Base-by-base conservation (phyloP, 2,113 vertebrate species). In the Tychaedon coryphoeus region DNA sequence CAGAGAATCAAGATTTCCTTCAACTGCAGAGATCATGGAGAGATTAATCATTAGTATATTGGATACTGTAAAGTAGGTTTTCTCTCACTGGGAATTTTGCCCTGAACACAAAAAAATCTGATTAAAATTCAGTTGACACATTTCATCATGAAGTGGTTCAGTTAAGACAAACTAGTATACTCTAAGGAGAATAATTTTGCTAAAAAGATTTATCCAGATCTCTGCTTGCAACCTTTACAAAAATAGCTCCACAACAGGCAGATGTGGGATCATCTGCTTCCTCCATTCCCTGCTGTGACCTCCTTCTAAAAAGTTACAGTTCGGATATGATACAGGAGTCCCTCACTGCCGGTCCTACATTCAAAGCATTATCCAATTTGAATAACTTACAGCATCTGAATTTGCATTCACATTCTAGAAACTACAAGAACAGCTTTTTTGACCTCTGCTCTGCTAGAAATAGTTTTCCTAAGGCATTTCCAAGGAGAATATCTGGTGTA, bases 251-350 rank as follows among this genome's bases (percentile, higher is more conserved):
- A 60, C 40, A 90, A 71, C 86, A 80, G 69, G 43, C 88, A 92
- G 91, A 95, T 92, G 84, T 89, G 80, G 65, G 33, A 94, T 95
- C 92, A 92, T 92, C 89, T 95, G 92, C 73, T 95, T 92, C 62
- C 57, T 92, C 40, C n/a, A 43, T 45, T 56, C 45, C 80, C 83
- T 87, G 73, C 80, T 69, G 76, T 87, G 89, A 75, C 69, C 48
- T 84, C 25, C 67, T 84, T 80, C 76, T 53, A 56, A 58, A 80
- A 86, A 84, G 60, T 58, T 84, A 9, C 40, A 33, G 40, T 45
- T 75, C 0, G 1, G 40, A 42, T 86, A n/a, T 17, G 51, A 31
- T 36, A 48, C 26, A n/a, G 76, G n/a, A 85, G 18, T 74, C 45
- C 31, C 81, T 90, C 19, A 56, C 25, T 72, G 42, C 18, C 45